phyloP scores from a whole-genome alignment of 2,888 invertebrate species.

The Orchesellides sinensis region DNA sequence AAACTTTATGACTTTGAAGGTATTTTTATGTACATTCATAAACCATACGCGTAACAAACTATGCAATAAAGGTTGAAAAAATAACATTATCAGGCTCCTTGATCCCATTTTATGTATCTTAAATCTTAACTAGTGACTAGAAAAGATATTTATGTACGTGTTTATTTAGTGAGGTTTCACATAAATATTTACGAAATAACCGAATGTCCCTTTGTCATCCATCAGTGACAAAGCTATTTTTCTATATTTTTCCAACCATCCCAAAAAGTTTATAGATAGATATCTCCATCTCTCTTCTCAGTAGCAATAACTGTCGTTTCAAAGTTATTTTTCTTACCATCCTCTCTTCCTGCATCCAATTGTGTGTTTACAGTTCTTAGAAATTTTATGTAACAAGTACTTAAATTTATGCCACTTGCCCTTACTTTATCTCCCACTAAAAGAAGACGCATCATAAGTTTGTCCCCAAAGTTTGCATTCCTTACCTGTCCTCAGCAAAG shows the following conservation, averaged over 20 bases:
- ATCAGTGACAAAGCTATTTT: slow-evolving; percentile 46
- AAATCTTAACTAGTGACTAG: neutral
- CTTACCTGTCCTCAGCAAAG: slow-evolving; percentile 44
- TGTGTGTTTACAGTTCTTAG: slow-evolving; percentile 1
- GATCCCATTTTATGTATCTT: neutral
- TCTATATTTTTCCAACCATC: no score
- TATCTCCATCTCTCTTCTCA: neutral
- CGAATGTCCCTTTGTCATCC: slow-evolving; percentile 29
- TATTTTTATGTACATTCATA: slow-evolving; percentile 58
- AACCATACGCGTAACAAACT: slow-evolving; percentile 22
- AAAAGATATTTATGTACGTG: neutral
- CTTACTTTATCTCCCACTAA: neutral
- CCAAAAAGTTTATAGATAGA: slow-evolving; percentile 1
- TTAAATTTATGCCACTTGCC: neutral
- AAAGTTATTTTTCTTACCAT: neutral
- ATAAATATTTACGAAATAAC: neutral
- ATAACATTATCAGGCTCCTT: neutral
- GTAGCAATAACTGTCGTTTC: neutral
- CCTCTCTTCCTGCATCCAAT: neutral
- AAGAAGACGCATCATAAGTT: neutral
- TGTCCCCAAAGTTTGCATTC: slow-evolving; percentile 4
- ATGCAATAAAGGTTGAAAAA: neutral
- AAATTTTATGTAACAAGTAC: neutral
- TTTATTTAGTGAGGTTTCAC: neutral
- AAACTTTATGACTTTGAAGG: slow-evolving; percentile 46